These are phyloP conservation scores for Axea sp. DNA, from an alignment of 2,888 invertebrate genomes.

Conservation along the genomic window DNA sequence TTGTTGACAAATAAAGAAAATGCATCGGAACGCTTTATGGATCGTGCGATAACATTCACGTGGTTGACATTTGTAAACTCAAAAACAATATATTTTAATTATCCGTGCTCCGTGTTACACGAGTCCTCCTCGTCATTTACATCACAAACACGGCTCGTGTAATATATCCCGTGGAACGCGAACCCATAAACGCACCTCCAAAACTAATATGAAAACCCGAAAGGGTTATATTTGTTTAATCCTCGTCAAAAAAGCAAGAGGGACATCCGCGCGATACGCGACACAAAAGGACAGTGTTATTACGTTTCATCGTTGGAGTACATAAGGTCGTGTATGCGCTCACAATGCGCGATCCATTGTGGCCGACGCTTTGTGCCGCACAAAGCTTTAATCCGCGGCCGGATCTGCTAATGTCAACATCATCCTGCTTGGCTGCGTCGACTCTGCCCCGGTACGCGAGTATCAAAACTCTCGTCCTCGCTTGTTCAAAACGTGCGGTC, in stretches of 20 bases:
- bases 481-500: conserved; percentile 52
- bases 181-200: conserved; percentile 13
- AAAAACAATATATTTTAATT: too few relatives aligned
- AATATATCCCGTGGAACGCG: not conserved
- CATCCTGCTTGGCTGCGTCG: conserved; percentile 65
- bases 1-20: too few relatives aligned
- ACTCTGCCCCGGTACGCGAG: conserved; percentile 22
- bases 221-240: conserved; percentile 59
- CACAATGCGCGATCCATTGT: conserved; percentile 73
- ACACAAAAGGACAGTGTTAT: conserved; percentile 73
- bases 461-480: conserved; percentile 59
- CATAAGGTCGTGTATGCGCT: conserved; percentile 68
- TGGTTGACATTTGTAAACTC: too few relatives aligned
- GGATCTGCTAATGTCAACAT: conserved; percentile 78
- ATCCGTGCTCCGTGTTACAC: too few relatives aligned
- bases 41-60: too few relatives aligned
- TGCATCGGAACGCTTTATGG: too few relatives aligned
- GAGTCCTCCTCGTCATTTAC: conserved; percentile 13
- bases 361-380: conserved; percentile 71
- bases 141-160: conserved; percentile 16
- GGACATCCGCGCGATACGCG: conserved; percentile 66
- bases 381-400: conserved; percentile 78
- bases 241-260: conserved; percentile 30
- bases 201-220: conserved; percentile 28
- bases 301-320: conserved; percentile 66